Evolutionary conservation across 2,113 vertebrate species (phyloP).

Genomic region (Rynchops niger): DNA sequence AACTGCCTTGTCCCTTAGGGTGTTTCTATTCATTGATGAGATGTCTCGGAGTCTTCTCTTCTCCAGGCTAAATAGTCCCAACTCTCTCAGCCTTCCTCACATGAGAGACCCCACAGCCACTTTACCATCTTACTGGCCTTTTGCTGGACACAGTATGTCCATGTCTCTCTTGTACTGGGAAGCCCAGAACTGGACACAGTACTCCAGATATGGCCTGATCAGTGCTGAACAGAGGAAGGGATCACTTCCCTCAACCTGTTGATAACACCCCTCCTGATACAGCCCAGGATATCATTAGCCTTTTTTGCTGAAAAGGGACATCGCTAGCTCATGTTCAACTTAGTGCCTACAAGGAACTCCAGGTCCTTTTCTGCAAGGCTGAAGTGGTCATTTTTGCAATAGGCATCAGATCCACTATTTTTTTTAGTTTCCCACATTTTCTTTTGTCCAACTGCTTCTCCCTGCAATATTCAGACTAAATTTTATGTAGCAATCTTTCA

Average conservation of each 20-base stretch:
- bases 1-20: background rate
- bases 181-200: background rate
- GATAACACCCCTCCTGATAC: background rate
- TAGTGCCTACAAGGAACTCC: background rate
- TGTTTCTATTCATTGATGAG: background rate
- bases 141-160: background rate
- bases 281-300: background rate
- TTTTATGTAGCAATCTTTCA: background rate
- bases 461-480: background rate
- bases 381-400: background rate
- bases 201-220: background rate
- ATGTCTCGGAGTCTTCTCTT: background rate
- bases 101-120: background rate
- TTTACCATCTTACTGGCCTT: background rate
- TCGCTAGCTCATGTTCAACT: background rate
- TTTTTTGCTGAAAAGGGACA: background rate
- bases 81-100: background rate
- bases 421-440: background rate
- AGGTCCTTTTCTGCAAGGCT: background rate
- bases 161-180: background rate
- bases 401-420: background rate
- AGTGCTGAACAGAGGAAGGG: background rate
- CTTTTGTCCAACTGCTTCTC: background rate
- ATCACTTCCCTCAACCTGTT: fast-evolving
- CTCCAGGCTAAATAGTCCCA: background rate